These are phyloP conservation scores for Apogon talboti DNA, from an alignment of 2,797 vertebrate species.

Conservation along the genomic window DNA sequence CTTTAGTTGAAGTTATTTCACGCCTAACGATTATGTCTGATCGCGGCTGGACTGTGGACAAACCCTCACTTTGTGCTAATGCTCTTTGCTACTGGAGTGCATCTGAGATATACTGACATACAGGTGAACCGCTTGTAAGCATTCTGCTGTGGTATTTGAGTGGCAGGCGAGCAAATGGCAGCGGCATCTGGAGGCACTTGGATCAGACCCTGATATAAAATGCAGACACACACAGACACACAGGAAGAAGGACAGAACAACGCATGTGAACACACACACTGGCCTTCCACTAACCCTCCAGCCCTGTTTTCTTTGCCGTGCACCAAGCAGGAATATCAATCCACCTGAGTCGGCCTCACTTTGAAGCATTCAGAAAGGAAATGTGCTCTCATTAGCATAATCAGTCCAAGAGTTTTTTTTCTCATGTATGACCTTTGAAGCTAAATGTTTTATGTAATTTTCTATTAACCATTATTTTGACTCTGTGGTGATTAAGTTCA, in stretches of 20 bases:
- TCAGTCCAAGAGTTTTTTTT: constrained; percentile 44
- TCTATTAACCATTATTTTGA: constrained; percentile 57
- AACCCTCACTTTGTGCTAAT: constrained; percentile 14
- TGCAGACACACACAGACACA: constrained; percentile 36
- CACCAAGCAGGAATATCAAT: constrained; percentile 55
- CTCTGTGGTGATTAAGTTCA: constrained; percentile 30
- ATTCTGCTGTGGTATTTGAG: constrained; percentile 72
- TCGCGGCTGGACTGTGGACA: background rate
- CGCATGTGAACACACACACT: constrained; percentile 8
- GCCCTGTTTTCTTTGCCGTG: constrained; percentile 35
- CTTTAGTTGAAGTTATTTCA: background rate
- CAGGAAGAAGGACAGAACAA: constrained; percentile 1
- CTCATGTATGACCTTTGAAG: constrained; percentile 51
- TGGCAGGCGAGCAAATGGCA: constrained; percentile 82
- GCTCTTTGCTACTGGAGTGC: constrained; percentile 11
- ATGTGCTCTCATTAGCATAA: constrained; percentile 64
- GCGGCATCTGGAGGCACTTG: constrained; percentile 71
- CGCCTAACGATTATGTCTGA: background rate
- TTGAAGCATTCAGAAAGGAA: constrained; percentile 47
- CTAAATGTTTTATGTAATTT: constrained; percentile 61
- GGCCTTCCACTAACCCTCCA: constrained; percentile 38
- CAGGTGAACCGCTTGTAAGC: constrained; percentile 58
- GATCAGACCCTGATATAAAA: constrained; percentile 60
- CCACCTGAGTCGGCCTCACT: constrained; percentile 56
- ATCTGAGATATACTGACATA: constrained; percentile 36